phyloP scores from a whole-genome alignment of 2,888 invertebrate species.

The Lampropteryx suffumata region DNA sequence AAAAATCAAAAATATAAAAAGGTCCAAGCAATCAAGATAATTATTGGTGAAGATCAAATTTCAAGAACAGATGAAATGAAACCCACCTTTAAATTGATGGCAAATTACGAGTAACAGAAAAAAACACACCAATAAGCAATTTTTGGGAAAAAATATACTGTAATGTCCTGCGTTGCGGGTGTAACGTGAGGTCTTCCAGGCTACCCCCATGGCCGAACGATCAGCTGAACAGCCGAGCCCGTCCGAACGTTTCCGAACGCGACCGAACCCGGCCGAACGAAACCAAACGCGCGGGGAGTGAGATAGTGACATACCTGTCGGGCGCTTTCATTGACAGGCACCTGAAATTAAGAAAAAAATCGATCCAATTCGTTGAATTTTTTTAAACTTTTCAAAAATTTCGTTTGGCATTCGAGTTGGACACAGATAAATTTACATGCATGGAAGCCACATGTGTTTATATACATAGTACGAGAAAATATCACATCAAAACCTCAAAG shows the following conservation, averaged over 20 bases:
- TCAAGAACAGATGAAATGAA: constrained; percentile 63
- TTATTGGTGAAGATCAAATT: constrained; percentile 54
- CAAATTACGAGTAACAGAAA: constrained; percentile 51
- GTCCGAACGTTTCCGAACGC: constrained; percentile 72
- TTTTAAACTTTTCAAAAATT: constrained; percentile 69
- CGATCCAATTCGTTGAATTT: constrained; percentile 85
- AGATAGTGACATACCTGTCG: constrained; percentile 86
- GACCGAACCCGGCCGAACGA: constrained; percentile 76
- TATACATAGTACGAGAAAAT: not conserved
- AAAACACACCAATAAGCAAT: constrained; percentile 80
- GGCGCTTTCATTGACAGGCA: constrained; percentile 90
- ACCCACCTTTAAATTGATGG: constrained; percentile 59
- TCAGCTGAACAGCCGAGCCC: constrained; percentile 67
- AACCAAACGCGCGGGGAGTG: constrained; percentile 72
- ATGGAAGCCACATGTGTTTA: constrained; percentile 35
- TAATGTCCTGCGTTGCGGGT: constrained; percentile 78
- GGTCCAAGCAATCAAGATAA: constrained; percentile 65
- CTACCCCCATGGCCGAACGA: constrained; percentile 74
- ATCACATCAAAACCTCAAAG: not conserved
- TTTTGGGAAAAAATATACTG: constrained; percentile 75
- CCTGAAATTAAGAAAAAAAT: constrained; percentile 88
- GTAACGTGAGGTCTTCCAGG: constrained; percentile 79
- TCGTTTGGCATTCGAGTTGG: constrained; percentile 46
- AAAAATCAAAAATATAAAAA: constrained; percentile 54
- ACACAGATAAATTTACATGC: constrained; percentile 83